Conservation (phyloP, 2,797 vertebrate genomes). For the Ciconia nigra region DNA sequence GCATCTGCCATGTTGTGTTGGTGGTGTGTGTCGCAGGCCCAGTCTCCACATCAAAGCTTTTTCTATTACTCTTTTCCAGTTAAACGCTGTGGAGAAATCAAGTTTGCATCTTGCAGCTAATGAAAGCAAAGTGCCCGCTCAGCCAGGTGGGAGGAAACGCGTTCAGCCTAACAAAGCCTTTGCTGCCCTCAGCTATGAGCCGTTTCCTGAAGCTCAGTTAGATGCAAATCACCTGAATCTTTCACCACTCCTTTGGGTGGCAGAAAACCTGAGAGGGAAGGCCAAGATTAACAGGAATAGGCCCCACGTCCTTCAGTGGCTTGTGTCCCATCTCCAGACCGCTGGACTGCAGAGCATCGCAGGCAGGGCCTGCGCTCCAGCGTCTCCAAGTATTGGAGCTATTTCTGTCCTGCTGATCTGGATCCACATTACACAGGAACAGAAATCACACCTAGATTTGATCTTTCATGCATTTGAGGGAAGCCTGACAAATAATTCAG, state of each 20-base stretch:
- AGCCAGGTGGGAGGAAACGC: background rate
- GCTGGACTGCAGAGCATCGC: background rate
- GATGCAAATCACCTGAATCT: background rate
- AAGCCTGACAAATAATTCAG: background rate
- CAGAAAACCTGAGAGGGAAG: background rate
- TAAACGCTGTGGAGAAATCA: background rate
- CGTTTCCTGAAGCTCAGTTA: slow-evolving; percentile 23
- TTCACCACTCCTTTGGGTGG: slow-evolving; percentile 1
- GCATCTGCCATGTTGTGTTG: background rate
- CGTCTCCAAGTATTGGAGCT: rapidly evolving
- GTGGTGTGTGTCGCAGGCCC: background rate
- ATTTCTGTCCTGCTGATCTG: rapidly evolving
- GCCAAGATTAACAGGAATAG: background rate
- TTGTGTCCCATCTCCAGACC: background rate
- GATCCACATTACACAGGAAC: rapidly evolving
- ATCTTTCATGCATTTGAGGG: rapidly evolving
- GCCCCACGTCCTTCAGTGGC: background rate
- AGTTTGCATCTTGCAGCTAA: background rate
- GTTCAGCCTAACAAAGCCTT: slow-evolving; percentile 5
- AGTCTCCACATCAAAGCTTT: background rate
- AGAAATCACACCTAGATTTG: background rate
- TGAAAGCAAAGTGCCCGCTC: background rate
- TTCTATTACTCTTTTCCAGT: background rate
- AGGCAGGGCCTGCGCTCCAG: background rate
- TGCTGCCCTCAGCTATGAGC: background rate